These are phyloP conservation scores for Brachyopa scutellaris DNA, from an alignment of 2,888 invertebrate species.

Conservation along the genomic window DNA sequence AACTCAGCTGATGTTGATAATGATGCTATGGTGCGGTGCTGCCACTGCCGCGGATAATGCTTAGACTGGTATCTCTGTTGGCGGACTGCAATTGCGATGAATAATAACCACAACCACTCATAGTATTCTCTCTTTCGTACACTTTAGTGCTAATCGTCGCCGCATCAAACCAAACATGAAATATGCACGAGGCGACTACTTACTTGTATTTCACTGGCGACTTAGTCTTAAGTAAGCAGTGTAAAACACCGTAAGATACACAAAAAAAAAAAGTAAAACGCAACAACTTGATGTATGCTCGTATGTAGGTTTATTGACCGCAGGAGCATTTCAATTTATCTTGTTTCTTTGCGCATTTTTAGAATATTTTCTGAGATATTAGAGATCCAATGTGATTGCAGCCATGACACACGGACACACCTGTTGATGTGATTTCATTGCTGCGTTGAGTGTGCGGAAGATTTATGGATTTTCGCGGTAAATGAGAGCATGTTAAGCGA, in stretches of 20 bases:
- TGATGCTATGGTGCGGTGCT: constrained; percentile 3
- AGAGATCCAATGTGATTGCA: constrained; percentile 8
- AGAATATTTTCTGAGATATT: constrained; percentile 4
- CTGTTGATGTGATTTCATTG: constrained; percentile 20
- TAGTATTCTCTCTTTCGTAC: neutral
- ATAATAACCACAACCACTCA: constrained; percentile 7
- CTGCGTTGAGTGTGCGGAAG: too few relatives aligned
- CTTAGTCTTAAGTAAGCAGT: constrained; percentile 18
- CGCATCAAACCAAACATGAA: constrained; percentile 36
- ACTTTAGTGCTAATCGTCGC: constrained; percentile 27
- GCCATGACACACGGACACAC: constrained; percentile 4
- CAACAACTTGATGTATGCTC: constrained; percentile 33
- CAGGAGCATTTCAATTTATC: constrained; percentile 52
- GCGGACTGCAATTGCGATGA: constrained; percentile 25
- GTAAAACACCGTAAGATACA: constrained; percentile 3
- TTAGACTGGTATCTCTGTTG: constrained; percentile 18
- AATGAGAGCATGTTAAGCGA: too few relatives aligned
- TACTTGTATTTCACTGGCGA: constrained; percentile 17
- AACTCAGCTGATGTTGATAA: constrained; percentile 16
- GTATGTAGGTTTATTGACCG: constrained; percentile 68
- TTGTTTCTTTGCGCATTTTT: constrained; percentile 26
- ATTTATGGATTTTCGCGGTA: too few relatives aligned
- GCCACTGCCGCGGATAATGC: too few relatives aligned
- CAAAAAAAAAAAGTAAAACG: constrained; percentile 16
- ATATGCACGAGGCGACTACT: constrained; percentile 15